Percentiles rank a stretch among this genome's conserved stretches.
These are phyloP conservation scores for Colletes latitarsis DNA, from an alignment of 1,140 invertebrate genomes.

Conservation along the genomic window DNA sequence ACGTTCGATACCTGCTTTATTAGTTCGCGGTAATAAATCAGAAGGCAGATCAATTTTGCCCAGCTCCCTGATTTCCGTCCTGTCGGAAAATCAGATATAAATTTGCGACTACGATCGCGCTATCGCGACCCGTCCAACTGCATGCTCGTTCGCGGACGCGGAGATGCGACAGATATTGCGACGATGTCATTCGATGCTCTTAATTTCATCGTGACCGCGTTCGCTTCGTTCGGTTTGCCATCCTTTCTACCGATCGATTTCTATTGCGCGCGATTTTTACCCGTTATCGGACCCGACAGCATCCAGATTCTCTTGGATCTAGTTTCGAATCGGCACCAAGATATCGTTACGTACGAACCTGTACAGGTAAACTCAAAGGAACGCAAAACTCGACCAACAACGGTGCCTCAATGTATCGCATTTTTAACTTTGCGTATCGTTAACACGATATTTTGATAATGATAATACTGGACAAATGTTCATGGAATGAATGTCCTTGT, in stretches of 20 bases:
- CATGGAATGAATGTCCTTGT: too few species aligned
- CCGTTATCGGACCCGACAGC: neutral
- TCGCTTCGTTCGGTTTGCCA: neutral
- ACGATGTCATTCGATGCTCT: slow-evolving; percentile 45
- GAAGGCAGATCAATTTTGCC: slow-evolving; percentile 75
- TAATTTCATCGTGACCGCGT: slow-evolving; percentile 21
- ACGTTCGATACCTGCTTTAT: slow-evolving; percentile 76
- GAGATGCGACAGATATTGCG: slow-evolving; percentile 36
- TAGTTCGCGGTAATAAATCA: slow-evolving; percentile 79
- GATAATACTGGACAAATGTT: too few species aligned
- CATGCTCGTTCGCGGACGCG: slow-evolving; percentile 10
- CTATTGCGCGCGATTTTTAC: neutral
- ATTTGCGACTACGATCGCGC: slow-evolving; percentile 68
- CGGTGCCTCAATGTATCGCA: too few species aligned
- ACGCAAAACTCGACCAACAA: too few species aligned
- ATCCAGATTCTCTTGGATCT: too few species aligned
- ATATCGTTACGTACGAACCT: too few species aligned
- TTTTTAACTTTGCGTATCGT: too few species aligned
- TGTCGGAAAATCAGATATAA: slow-evolving; percentile 76
- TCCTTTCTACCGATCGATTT: slow-evolving; percentile 14
- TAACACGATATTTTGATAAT: too few species aligned
- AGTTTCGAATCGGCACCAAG: neutral
- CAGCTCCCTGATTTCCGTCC: slow-evolving; percentile 73
- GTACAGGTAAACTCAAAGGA: too few species aligned
- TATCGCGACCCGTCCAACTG: slow-evolving; percentile 29